Evolutionary conservation across 2,113 vertebrate genomes (phyloP).

Genomic region (Triplophysa dalaica): DNA sequence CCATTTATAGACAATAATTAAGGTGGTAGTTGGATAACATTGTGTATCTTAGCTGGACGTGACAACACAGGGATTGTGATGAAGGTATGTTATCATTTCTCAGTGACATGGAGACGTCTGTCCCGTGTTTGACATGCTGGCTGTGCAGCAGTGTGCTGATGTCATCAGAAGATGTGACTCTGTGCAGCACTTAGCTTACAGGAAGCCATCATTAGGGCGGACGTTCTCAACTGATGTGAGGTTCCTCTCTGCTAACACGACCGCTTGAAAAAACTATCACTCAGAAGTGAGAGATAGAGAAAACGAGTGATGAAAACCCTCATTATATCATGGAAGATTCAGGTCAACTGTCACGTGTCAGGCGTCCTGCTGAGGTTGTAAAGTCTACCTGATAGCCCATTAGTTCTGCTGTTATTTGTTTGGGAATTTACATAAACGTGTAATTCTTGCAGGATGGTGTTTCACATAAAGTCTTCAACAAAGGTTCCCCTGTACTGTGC

Average conservation of each 20-base stretch:
- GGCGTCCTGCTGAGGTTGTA: constrained; percentile 45
- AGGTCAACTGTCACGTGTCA: constrained; percentile 52
- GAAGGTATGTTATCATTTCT: not conserved
- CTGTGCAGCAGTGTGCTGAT: not conserved
- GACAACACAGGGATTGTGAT: not conserved
- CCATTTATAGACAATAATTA: too few relatives aligned
- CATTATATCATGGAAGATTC: constrained; percentile 50
- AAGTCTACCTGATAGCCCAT: constrained; percentile 54
- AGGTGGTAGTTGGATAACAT: too few relatives aligned
- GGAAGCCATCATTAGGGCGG: constrained; percentile 19
- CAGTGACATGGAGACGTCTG: not conserved
- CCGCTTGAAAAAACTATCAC: constrained; percentile 39
- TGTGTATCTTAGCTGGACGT: too few relatives aligned
- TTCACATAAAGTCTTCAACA: constrained; percentile 47
- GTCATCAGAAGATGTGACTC: constrained; percentile 14
- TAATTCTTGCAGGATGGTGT: constrained; percentile 48
- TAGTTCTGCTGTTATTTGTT: constrained; percentile 51
- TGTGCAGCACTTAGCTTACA: constrained; percentile 17
- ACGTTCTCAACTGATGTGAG: constrained; percentile 23
- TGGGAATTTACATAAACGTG: constrained; percentile 54
- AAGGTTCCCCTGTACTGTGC: constrained; percentile 36
- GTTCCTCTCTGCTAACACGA: constrained; percentile 20
- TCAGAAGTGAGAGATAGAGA: constrained; percentile 26
- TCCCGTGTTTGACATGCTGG: constrained; percentile 13
- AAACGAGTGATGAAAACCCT: constrained; percentile 54